Base-by-base conservation (phyloP, 2,797 vertebrate species). In the Echeneis naucrates region DNA sequence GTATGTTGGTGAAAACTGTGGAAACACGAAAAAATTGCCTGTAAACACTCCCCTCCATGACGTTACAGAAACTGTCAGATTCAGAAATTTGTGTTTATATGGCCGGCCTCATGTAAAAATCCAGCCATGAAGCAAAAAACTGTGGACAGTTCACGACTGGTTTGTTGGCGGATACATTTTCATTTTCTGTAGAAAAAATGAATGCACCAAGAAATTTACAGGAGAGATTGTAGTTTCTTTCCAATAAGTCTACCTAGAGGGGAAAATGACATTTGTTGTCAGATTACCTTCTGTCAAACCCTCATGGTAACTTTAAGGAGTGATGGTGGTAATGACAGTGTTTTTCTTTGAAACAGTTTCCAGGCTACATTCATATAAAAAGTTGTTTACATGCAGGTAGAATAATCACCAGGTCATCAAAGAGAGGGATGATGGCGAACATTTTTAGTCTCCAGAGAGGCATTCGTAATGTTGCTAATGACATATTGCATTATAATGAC, bases 361-460 rank as follows among this genome's bases (percentile, higher is more conserved):
- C 27, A 1, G 1, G 32, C 19, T 5, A 23, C 2, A 0, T 2
- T 2, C 8, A 21, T 17, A 26, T 30, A 7, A 7, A n/a, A 19
- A 44, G n/a, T 17, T n/a, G 17, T 9, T 44, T 44, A 16, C 2
- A 37, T 8, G 35, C 9, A 10, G 3, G 38, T 14, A 37, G 5
- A 44, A 44, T 8, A 9, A 19, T 17, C 8, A 14, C 21, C 21
- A n/a, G 19, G n/a, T 7, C 2, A 0, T 59, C n/a, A 58, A 6
- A 14, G n/a, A 52, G 7, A 16, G 14, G 13, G 38, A 16, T 35
- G 10, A 35, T 9, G 10, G 12, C 0, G 14, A 38, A 59, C 26
- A 24, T 33, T 52, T 60, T 52, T 21, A 55, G 12, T 30, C 2
- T 16, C 47, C 14, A 24, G 4, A 5, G 27, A 27, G 24, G 27